Percentiles rank a stretch among this genome's conserved stretches.
Evolutionary conservation across 2,888 invertebrate genomes (phyloP).

Genomic region (Ptilodon capucinus): DNA sequence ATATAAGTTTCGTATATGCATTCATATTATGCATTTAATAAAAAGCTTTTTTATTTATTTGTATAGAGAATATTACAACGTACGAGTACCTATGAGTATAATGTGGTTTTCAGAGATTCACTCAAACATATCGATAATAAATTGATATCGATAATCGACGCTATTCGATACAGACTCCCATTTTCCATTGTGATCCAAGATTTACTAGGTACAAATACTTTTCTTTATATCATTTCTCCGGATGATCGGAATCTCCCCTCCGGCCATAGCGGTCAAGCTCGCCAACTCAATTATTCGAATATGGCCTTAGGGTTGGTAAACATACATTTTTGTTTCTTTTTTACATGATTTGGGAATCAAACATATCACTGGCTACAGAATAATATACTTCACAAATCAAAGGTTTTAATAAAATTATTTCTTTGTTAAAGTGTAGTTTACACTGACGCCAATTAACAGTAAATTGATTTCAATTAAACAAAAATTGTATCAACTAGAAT

Average conservation of each 20-base stretch:
- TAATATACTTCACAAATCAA: too few relatives aligned
- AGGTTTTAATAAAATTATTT: too few relatives aligned
- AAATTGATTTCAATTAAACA: too few relatives aligned
- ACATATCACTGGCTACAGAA: not conserved
- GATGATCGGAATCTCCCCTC: constrained; percentile 22
- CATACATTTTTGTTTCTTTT: not conserved
- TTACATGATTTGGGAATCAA: not conserved
- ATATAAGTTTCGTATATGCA: too few relatives aligned
- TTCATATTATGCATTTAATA: too few relatives aligned
- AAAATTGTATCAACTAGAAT: too few relatives aligned
- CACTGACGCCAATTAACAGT: too few relatives aligned
- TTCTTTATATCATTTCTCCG: constrained; percentile 15
- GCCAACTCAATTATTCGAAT: constrained; percentile 29
- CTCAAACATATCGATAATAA: constrained; percentile 1
- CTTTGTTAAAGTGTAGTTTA: too few relatives aligned
- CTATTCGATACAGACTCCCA: constrained; percentile 21
- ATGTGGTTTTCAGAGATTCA: constrained; percentile 2
- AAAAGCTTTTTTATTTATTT: too few relatives aligned
- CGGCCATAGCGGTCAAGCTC: constrained; percentile 12
- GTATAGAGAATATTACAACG: too few relatives aligned
- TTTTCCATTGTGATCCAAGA: constrained; percentile 20
- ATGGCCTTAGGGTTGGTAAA: not conserved
- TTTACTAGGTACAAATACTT: constrained; percentile 16
- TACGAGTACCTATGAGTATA: too few relatives aligned
- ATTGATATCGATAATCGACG: constrained; percentile 19